Percentiles rank a stretch among this genome's conserved stretches.
phyloP scores from a whole-genome alignment of 1,140 invertebrate species.

The Dufourea novaeangliae region DNA sequence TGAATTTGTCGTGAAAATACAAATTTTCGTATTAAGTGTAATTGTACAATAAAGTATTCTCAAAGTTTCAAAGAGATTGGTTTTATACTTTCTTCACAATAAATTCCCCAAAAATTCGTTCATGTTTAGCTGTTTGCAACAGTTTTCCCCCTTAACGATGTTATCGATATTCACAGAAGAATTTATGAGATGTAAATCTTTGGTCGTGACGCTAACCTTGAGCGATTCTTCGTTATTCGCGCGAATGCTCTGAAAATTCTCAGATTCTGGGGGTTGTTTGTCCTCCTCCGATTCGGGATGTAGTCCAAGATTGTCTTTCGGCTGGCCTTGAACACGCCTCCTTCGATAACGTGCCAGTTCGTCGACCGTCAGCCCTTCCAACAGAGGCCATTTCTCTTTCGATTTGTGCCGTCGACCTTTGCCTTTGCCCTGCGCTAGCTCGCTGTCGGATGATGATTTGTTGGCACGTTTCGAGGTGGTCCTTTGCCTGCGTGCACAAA shows the following conservation, averaged over 20 bases:
- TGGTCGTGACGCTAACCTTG: conserved; percentile 43
- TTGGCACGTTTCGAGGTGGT: conserved; percentile 62
- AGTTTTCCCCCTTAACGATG: no score
- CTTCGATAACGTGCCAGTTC: conserved; percentile 82
- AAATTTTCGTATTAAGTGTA: no score
- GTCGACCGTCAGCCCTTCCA: conserved; percentile 82
- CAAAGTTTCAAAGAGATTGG: no score
- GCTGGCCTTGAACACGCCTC: conserved; percentile 73
- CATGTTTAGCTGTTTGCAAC: no score
- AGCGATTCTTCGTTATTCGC: conserved; percentile 69
- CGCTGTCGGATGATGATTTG: conserved; percentile 76
- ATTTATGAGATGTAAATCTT: not conserved
- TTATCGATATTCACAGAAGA: no score
- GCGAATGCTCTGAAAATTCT: conserved; percentile 75
- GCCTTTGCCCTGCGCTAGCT: conserved; percentile 73
- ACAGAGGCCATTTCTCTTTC: conserved; percentile 77
- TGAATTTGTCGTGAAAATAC: no score
- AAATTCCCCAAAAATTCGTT: no score
- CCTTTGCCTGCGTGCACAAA: conserved; percentile 58
- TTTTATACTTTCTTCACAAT: no score
- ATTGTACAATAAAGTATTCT: no score
- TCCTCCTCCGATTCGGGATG: conserved; percentile 43
- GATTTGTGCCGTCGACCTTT: conserved; percentile 64
- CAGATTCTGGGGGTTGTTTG: conserved; percentile 69
- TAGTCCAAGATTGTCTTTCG: conserved; percentile 73